A percentile compares a stretch with the other conserved stretches of the same genome.
These are phyloP conservation scores for Microhierax caerulescens DNA, from an alignment of 2,797 vertebrate species.

Conservation along the genomic window DNA sequence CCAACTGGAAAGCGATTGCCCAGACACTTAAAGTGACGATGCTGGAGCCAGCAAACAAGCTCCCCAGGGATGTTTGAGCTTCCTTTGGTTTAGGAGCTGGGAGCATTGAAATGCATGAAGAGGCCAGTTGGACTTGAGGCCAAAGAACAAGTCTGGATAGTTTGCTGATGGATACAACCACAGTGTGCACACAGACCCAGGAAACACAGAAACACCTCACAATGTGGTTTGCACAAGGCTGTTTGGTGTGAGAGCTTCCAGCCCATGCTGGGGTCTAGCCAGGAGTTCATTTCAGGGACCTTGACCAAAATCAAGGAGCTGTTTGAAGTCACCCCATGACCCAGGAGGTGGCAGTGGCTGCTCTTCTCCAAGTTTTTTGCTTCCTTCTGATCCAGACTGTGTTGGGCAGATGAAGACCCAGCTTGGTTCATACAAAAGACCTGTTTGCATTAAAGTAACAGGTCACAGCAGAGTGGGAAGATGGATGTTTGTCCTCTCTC, in stretches of 20 bases:
- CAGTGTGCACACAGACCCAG: background rate
- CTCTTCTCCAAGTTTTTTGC: background rate
- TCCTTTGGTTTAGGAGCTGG: background rate
- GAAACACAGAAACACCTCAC: background rate
- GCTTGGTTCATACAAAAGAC: background rate
- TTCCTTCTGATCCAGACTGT: background rate
- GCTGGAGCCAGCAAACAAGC: background rate
- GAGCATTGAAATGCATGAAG: background rate
- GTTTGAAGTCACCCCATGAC: background rate
- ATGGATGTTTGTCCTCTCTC: background rate
- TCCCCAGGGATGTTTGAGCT: background rate
- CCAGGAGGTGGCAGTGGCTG: background rate
- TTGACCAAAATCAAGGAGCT: background rate
- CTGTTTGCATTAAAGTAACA: background rate
- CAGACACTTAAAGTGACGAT: background rate
- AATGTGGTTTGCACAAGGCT: fast-evolving
- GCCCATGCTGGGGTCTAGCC: background rate
- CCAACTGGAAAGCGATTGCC: background rate
- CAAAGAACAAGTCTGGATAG: background rate
- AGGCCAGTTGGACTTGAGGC: background rate
- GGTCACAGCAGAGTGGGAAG: background rate
- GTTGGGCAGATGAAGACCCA: background rate
- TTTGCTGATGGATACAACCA: background rate
- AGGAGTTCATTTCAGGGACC: background rate
- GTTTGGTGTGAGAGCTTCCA: background rate